Evolutionary conservation across 2,888 invertebrate species (phyloP), one percentile per base, ranked within the genome.

Genomic region (Geotrupes spiniger): DNA sequence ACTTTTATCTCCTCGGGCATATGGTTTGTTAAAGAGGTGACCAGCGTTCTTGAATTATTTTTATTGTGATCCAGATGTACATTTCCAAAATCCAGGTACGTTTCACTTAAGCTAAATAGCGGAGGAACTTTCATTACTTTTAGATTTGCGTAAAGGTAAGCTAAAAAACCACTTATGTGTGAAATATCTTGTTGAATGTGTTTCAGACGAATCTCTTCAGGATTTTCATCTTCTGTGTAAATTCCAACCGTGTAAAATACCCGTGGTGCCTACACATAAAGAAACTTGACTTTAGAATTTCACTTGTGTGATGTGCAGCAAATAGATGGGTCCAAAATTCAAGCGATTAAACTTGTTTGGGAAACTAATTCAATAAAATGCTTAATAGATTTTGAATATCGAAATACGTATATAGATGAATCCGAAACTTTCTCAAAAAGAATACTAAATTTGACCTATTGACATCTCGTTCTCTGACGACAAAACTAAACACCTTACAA

Each of bases 21-120:
- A 41, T 65, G 52, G 46, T 68, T 68, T 12, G 57, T 60, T 12
- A 62, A 28, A 25, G 51, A 56, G 9, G 57, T 54, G 1, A 53
- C 53, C 2, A 55, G 42, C n/a, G 55, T 55, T 11, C 40, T 42
- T 0, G 45, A 40, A 10, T 27, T 47, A 29, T 38, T 40, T 6
- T 33, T 33, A 12, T 25, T 43, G n/a, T 36, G 27, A 11, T 49
- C 44, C 8, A 39, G 11, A 38, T 53, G 8, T 0, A 56, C 49
- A 26, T 62, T 57, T 14, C 69, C 72, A 53, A 74, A 72, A 57
- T 74, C 67, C 11, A 75, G 55, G 40, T 60, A 68, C 36, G 52
- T 59, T 1, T 54, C 51, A 9, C 64, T 70, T 4, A 74, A 47
- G 4, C 66, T 66, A 45, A 71, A 56, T 2, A 63, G 58, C 6